A percentile compares a stretch with the other conserved stretches of the same genome.
Evolutionary conservation across 2,888 invertebrate genomes (phyloP).

Genomic region (Smittia sp.): DNA sequence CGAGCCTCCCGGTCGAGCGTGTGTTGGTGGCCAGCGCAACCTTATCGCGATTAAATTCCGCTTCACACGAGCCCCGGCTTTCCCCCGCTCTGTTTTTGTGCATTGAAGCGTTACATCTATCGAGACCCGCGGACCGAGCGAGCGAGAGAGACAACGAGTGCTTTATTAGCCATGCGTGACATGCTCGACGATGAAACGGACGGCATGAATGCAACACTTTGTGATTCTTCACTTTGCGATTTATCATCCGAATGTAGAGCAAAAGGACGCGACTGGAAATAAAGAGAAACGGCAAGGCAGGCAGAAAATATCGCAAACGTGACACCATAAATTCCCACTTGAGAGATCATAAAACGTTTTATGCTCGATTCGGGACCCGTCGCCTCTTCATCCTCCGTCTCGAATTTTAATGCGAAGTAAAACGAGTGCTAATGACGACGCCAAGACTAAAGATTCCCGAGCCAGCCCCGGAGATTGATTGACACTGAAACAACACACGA

Average conservation of each 20-base stretch:
- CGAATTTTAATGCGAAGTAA: conserved; percentile 24
- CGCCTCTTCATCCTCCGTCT: not conserved
- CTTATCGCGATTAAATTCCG: conserved; percentile 24
- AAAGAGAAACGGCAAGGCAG: not conserved
- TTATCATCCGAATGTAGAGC: conserved; percentile 4
- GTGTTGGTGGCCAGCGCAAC: not conserved
- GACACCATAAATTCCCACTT: conserved; percentile 30
- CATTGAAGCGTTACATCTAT: conserved; percentile 30
- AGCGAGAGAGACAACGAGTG: not conserved
- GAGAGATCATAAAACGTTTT: conserved; percentile 36
- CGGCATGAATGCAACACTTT: conserved; percentile 16
- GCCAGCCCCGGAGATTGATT: not conserved
- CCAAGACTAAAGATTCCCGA: conserved; percentile 12
- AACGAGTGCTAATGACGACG: conserved; percentile 22
- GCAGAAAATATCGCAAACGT: conserved; percentile 23
- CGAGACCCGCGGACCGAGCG: not conserved
- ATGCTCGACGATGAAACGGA: conserved; percentile 1
- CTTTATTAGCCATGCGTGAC: not conserved
- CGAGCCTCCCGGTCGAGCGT: not conserved
- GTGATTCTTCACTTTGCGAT: not conserved
- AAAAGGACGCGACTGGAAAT: conserved; percentile 17
- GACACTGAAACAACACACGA: conserved; percentile 7
- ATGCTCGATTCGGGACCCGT: conserved; percentile 11
- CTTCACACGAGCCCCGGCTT: conserved; percentile 21
- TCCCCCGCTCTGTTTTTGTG: conserved; percentile 31